phyloP scores from a whole-genome alignment of 1,140 invertebrate genomes.

The Uloborus diversus region DNA sequence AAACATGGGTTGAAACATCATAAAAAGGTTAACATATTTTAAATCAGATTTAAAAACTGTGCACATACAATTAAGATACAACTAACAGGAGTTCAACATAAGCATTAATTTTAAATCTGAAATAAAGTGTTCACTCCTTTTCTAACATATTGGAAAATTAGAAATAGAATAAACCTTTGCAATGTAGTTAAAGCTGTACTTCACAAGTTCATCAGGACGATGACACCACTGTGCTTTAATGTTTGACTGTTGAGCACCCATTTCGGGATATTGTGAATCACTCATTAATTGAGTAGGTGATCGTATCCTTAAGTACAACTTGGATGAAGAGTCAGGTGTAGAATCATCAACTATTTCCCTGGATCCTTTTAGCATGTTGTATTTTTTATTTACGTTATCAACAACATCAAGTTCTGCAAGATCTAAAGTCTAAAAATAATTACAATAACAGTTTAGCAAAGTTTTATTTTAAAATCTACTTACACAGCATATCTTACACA shows the following conservation, averaged over 20 bases:
- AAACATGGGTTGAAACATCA: too few species aligned
- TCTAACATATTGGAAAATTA: too few species aligned
- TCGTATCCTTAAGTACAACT: conserved; percentile 73
- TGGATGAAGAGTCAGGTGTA: not conserved
- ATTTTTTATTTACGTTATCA: conserved; percentile 8
- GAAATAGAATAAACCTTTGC: too few species aligned
- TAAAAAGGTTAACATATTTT: too few species aligned
- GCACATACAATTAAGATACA: too few species aligned
- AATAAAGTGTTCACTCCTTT: too few species aligned
- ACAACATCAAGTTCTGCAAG: conserved; percentile 39
- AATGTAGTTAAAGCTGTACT: conserved; percentile 87
- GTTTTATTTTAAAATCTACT: too few species aligned
- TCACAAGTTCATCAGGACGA: conserved; percentile 84
- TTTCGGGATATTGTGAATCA: conserved; percentile 70
- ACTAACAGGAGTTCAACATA: too few species aligned
- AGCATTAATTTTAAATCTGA: too few species aligned
- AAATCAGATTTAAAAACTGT: too few species aligned
- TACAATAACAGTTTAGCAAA: too few species aligned
- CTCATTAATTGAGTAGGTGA: conserved; percentile 81
- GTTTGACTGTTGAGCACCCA: conserved; percentile 67
- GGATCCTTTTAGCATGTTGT: not conserved
- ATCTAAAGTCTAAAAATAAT: conserved; percentile 30
- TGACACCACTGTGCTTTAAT: conserved; percentile 88
- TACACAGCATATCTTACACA: too few species aligned
- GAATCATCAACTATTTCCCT: not conserved